Base-by-base conservation (phyloP, 2,888 invertebrate species). In the Drosophila barbarae region DNA sequence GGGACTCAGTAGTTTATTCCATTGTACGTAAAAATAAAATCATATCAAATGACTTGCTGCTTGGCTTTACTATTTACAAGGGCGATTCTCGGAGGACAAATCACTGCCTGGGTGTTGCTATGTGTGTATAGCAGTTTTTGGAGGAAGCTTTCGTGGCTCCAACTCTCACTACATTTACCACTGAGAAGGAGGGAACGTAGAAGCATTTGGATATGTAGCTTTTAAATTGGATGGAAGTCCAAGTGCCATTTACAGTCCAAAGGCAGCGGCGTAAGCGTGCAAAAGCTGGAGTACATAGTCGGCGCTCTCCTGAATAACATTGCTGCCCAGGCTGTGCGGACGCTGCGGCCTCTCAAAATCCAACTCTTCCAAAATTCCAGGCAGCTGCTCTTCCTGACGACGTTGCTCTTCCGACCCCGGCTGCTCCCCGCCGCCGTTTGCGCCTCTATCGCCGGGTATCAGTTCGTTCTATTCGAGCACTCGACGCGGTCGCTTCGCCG, bases 401-500 rank as follows among this genome's bases (percentile, higher is more conserved):
- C 38, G 57, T 12, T 52, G 52, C 39, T 66, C 47, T 18, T 23
- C 65, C 30, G 23, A 35, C 36, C 57, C 69, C 57, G 68, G 50
- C 61, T 71, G 63, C 71, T 67, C 59, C 30, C 68, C 58, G 2
- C n/a, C 42, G 10, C 42, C 10, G 15, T 23, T 51, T 21, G 36
- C 71, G 70, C 71, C 74, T 74, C 64, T 66, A 15, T 63, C 64
- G 30, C 71, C 71, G 79, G 79, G 79, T 82, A 59, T 70, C 71
- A 75, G 79, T 35, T 80, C 80, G 75, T 87, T 76, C 87, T 87
- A 88, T 87, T 89, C 88, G 57, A 71, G 78, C 68, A 80, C 66
- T 66, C 89, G 86, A 44, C 89, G 87, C 46, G 82, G 54, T 36
- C 89, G 74, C 74, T 89, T 89, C 32, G 88, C 73, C 50, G 89